Evolutionary conservation across 2,113 vertebrate genomes (phyloP), one percentile per base, ranked within the genome.

Genomic region (Promerops cafer): DNA sequence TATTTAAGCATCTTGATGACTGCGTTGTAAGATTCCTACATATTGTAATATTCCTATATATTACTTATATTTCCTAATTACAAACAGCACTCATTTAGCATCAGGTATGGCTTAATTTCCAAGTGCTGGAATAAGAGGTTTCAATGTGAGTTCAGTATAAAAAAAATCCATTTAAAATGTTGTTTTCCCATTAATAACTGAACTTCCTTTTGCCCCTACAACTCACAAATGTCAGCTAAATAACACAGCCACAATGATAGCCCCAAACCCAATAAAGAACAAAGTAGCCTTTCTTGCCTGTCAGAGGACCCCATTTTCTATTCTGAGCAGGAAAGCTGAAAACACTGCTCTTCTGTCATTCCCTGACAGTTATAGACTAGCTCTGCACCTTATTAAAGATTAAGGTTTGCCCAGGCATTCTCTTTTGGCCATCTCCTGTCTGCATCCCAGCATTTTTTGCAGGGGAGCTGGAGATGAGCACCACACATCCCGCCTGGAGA

Each of bases 301-400:
- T 94, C 85, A 92, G 95, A 52, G 45, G 66, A 94, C 83, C 56
- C 96, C 87, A 84, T 96, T 98, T 98, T 97, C 97, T 91, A 98
- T 98, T 98, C 97, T 64, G 83, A 94, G 94, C 97, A 97, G 97
- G 94, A 81, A 94, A 91, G 92, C 96, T 97, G 95, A 95, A 96
- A 91, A 89, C 87, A 59, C 15, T 57, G 83, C 97, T 96, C 93
- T 61, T 98, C 96, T 68, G 77, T 98, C 97, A 98, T 94, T 79
- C 90, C 78, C 82, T 98, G 98, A 98, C 97, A 98, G 97, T 98
- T 98, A 98, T 96, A 97, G 98, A 98, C 97, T 97, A 95, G 94
- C 93, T 94, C 92, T 95, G 94, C 89, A 98, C 98, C 98, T 98
- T 98, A 98, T 98, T 98, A 98, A 98, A 98, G 98, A 98, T 98